Evolutionary conservation across 2,113 vertebrate genomes (phyloP), one percentile per base, ranked within the genome.

Genomic region (Odobenus rosmarus): DNA sequence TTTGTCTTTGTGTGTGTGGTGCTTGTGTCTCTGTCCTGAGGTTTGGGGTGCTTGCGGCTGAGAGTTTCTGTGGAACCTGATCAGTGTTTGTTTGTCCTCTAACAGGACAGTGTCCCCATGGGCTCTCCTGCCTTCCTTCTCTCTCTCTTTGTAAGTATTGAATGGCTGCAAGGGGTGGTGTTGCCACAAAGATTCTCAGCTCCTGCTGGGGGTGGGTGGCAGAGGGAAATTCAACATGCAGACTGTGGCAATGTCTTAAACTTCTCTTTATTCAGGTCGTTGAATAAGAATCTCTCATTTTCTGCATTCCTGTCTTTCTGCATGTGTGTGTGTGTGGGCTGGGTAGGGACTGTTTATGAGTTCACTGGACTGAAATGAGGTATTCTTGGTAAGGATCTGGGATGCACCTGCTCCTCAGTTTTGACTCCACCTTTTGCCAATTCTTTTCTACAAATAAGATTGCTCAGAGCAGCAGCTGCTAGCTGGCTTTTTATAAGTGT

Each of bases 131-230:
- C 99, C 99, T 99, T 99, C 99, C 99, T 99, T 99, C 99, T 99
- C 99, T 99, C 99, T 99, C 99, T 99, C 98, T 99, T 99, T 99
- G 99, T 99, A 99, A 99, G 99, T 99, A 99, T 99, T 99, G 99
- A 99, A 99, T 99, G 98, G 98, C 97, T 98, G 85, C 98, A 98
- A 97, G 97, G 98, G 97, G 69, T 98, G 97, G 95, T 98, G 92
- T 97, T 95, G 90, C 94, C 97, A 96, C 90, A 97, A 86, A 97
- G 71, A 93, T 97, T 94, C 71, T 98, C 61, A 86, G 95, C 97
- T 97, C 57, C 90, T 92, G 84, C 96, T 97, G 96, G 88, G 94
- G 88, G 74, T 94, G 97, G 97, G 98, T 92, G 96, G 76, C 93
- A 92, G 84, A 97, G 90, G 97, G 90, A 97, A 97, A 83, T 95